Conservation (phyloP, 2,888 invertebrate genomes). For the Lottia scabra region DNA sequence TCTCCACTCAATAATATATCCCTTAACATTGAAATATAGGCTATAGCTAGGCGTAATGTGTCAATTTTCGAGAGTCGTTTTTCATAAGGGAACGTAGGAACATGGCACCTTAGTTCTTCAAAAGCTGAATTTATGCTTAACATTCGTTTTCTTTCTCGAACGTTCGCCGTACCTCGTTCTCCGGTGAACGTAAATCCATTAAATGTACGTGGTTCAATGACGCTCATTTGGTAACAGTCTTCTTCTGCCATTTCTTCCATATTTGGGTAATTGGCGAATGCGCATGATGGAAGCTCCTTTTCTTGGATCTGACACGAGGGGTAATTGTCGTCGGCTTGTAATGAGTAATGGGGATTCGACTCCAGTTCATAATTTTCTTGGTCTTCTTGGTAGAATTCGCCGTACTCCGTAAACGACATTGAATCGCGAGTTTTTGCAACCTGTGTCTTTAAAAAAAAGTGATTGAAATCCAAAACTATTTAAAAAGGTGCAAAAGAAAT, state of each 20-base stretch:
- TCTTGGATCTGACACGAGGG: neutral
- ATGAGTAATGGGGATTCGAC: neutral
- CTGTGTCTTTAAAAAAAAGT: no score
- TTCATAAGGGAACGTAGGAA: slow-evolving; percentile 99
- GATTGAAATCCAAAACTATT: no score
- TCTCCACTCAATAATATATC: slow-evolving; percentile 80
- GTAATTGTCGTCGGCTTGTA: neutral
- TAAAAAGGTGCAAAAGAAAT: no score
- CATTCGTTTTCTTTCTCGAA: slow-evolving; percentile 97
- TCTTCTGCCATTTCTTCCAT: neutral
- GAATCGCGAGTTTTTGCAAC: no score
- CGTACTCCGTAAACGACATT: neutral
- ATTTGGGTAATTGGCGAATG: neutral
- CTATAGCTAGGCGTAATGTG: slow-evolving; percentile 94
- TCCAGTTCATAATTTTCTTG: neutral
- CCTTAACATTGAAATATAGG: slow-evolving; percentile 90
- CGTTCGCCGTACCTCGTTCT: slow-evolving; percentile 89
- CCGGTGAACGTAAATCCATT: neutral
- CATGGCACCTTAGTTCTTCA: slow-evolving; percentile 96
- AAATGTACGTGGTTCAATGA: neutral
- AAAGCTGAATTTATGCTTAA: slow-evolving; percentile 93
- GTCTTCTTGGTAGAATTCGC: neutral
- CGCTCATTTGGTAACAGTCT: neutral
- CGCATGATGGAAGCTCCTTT: neutral
- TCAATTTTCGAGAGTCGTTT: slow-evolving; percentile 98